phyloP scores from a whole-genome alignment of 2,888 invertebrate genomes.

The Alsophila aescularia region DNA sequence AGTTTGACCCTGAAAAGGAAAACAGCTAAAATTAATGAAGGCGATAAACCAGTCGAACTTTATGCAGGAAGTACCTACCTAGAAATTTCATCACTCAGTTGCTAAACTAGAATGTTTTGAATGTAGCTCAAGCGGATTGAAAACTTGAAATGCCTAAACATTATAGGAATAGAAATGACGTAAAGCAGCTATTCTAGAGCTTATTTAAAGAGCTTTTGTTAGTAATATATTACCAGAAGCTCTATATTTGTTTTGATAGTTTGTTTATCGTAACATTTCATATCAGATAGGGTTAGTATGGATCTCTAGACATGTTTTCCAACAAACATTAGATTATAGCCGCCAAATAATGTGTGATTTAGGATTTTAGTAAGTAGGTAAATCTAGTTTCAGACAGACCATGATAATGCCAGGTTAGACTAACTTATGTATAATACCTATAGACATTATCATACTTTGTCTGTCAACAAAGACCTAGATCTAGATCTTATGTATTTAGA shows the following conservation, averaged over 20 bases:
- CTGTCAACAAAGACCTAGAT: conserved; percentile 9
- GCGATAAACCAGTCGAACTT: conserved; percentile 4
- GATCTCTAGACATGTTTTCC: conserved; percentile 1
- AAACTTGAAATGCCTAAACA: conserved; percentile 24
- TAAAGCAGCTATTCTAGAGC: conserved; percentile 52
- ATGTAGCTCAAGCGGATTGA: conserved; percentile 30
- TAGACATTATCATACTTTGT: neutral
- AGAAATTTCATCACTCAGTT: conserved; percentile 21
- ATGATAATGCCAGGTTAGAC: too few species aligned
- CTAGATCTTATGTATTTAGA: conserved; percentile 17
- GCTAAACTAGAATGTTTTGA: conserved; percentile 38
- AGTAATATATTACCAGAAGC: conserved; percentile 49
- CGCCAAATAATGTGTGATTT: conserved; percentile 1
- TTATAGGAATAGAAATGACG: conserved; percentile 58
- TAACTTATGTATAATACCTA: too few species aligned
- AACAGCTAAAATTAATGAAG: conserved; percentile 10
- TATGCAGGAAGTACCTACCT: neutral
- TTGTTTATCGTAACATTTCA: conserved; percentile 9
- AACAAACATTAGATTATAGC: neutral
- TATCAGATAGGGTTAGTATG: neutral
- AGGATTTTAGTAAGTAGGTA: conserved; percentile 2
- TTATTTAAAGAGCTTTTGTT: conserved; percentile 41
- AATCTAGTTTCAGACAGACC: too few species aligned
- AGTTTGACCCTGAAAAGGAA: conserved; percentile 57
- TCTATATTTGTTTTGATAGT: conserved; percentile 28